These are phyloP conservation scores for Spodoptera littoralis DNA, from an alignment of 2,888 invertebrate genomes.

Conservation along the genomic window DNA sequence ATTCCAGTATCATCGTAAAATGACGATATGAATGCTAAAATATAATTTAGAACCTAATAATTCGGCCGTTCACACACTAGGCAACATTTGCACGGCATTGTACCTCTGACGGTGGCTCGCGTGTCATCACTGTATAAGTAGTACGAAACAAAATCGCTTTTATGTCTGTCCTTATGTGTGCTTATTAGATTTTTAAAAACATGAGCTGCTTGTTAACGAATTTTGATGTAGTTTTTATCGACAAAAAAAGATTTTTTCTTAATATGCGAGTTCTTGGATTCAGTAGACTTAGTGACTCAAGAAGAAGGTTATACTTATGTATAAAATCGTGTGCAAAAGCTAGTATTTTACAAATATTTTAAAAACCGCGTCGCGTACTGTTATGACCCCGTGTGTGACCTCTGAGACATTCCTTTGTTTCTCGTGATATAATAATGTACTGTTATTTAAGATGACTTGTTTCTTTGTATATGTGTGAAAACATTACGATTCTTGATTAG, in stretches of 20 bases:
- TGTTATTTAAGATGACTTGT: conserved; percentile 6
- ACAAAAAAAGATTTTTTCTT: too few relatives aligned
- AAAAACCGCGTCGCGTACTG: conserved; percentile 28
- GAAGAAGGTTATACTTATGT: too few relatives aligned
- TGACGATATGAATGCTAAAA: background rate
- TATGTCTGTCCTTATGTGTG: too few relatives aligned
- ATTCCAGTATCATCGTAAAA: background rate
- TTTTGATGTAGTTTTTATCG: too few relatives aligned
- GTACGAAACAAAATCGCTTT: too few relatives aligned
- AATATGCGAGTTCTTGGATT: too few relatives aligned
- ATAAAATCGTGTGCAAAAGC: too few relatives aligned
- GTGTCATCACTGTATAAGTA: background rate
- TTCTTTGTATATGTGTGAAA: background rate
- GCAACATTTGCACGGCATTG: conserved; percentile 16
- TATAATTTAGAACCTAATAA: conserved; percentile 5
- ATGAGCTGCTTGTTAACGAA: too few relatives aligned
- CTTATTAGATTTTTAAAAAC: too few relatives aligned
- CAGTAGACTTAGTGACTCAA: too few relatives aligned
- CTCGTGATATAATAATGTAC: conserved; percentile 4
- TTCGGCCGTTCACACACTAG: conserved; percentile 27
- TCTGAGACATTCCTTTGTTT: conserved; percentile 20
- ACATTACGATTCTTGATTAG: background rate
- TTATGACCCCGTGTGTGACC: conserved; percentile 25
- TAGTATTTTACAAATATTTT: conserved; percentile 19
- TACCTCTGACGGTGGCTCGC: conserved; percentile 8